Conservation (phyloP, 53 echinoderm and acorn worm genomes). For the Echinometra lucunter region DNA sequence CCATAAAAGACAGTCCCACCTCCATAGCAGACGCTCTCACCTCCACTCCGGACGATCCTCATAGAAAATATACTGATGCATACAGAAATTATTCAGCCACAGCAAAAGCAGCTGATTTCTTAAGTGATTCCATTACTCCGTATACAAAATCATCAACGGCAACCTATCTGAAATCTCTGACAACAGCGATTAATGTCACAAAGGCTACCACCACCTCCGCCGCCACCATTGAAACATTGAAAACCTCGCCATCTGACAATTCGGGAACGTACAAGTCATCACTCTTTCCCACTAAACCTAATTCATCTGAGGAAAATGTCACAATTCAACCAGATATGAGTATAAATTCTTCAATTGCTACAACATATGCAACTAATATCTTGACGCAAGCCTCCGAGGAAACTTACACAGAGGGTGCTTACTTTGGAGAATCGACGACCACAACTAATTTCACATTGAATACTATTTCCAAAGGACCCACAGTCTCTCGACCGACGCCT, state of each 20-base stretch:
- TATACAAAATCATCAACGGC: background rate
- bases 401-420: background rate
- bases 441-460: background rate
- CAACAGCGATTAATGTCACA: background rate
- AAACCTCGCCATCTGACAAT: background rate
- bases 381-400: background rate
- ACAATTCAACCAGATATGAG: background rate
- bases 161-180: background rate
- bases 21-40: background rate
- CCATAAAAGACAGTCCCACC: background rate
- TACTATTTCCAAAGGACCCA: background rate
- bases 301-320: background rate
- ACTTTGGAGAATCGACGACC: background rate
- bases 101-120: background rate
- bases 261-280: background rate
- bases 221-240: background rate
- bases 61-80: background rate
- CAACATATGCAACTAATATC: background rate
- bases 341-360: background rate
- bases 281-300: background rate
- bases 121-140: background rate
- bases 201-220: background rate
- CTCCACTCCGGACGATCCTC: background rate
- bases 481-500: background rate
- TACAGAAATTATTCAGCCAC: background rate